These are phyloP conservation scores for Choreutis nemorana DNA, from an alignment of 2,888 invertebrate genomes.

Conservation along the genomic window DNA sequence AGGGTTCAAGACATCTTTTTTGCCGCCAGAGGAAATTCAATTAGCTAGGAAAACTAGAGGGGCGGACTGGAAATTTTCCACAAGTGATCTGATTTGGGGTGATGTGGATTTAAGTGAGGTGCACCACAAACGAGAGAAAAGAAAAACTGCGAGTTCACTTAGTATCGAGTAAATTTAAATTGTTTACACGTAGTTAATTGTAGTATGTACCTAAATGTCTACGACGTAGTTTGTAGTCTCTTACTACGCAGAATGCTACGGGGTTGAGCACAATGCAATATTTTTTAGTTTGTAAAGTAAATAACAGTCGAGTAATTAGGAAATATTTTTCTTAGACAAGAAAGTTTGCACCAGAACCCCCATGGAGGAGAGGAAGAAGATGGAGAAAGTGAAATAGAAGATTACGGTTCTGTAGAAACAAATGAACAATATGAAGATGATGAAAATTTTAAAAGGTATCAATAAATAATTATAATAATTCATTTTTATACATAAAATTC, in stretches of 20 bases:
- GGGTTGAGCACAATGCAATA: no score
- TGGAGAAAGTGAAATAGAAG: slow-evolving; percentile 23
- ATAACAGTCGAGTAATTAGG: background rate
- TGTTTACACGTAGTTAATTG: no score
- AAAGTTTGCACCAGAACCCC: slow-evolving; percentile 11
- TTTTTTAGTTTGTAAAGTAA: no score
- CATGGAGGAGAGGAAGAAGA: slow-evolving; percentile 16
- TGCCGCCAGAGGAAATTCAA: slow-evolving; percentile 61
- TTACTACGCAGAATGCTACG: no score
- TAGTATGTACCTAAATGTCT: no score
- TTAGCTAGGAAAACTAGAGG: slow-evolving; percentile 31
- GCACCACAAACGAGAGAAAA: slow-evolving; percentile 32
- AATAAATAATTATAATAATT: slow-evolving; percentile 3
- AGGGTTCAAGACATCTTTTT: slow-evolving; percentile 70
- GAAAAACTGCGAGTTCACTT: slow-evolving; percentile 34
- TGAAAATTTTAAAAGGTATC: slow-evolving; percentile 30
- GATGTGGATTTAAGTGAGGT: slow-evolving; percentile 16
- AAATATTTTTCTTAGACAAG: slow-evolving; percentile 16
- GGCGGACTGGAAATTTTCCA: slow-evolving; percentile 25
- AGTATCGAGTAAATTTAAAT: no score
- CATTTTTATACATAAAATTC: no score
- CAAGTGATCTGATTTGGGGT: slow-evolving; percentile 39
- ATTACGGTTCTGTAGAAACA: slow-evolving; percentile 25
- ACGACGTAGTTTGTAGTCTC: no score
- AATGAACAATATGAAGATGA: slow-evolving; percentile 29